Conservation (phyloP, 2,113 vertebrate genomes). For the Serinus canaria region DNA sequence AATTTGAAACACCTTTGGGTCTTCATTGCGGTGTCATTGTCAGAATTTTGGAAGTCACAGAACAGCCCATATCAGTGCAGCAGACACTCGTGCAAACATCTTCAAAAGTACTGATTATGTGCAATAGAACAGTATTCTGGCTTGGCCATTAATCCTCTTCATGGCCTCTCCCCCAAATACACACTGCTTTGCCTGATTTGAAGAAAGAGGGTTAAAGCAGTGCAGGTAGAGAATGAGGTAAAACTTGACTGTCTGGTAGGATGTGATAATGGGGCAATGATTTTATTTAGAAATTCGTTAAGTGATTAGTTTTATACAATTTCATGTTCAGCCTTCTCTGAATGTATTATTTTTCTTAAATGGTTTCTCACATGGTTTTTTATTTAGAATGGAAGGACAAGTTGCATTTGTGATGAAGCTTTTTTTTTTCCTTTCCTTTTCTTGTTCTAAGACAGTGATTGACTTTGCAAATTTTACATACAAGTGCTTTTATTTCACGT, state of each 20-base stretch:
- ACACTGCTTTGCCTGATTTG: not conserved
- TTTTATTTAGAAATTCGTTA: not conserved
- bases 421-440: not conserved
- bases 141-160: not conserved
- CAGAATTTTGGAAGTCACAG: not conserved
- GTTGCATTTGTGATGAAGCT: not conserved
- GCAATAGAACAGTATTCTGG: not conserved
- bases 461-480: not conserved
- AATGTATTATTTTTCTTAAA: not conserved
- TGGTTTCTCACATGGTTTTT: not conserved
- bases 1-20: not conserved
- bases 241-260: not conserved
- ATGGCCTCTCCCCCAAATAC: accelerated
- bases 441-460: not conserved
- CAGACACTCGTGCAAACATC: accelerated
- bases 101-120: not conserved
- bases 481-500: not conserved
- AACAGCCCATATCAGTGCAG: accelerated
- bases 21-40: not conserved
- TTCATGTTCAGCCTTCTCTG: not conserved
- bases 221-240: not conserved
- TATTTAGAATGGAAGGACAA: not conserved
- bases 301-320: not conserved
- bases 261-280: not conserved
- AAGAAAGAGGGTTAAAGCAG: not conserved